These are phyloP conservation scores for Channa striata DNA, from an alignment of 2,797 vertebrate species.

Conservation along the genomic window DNA sequence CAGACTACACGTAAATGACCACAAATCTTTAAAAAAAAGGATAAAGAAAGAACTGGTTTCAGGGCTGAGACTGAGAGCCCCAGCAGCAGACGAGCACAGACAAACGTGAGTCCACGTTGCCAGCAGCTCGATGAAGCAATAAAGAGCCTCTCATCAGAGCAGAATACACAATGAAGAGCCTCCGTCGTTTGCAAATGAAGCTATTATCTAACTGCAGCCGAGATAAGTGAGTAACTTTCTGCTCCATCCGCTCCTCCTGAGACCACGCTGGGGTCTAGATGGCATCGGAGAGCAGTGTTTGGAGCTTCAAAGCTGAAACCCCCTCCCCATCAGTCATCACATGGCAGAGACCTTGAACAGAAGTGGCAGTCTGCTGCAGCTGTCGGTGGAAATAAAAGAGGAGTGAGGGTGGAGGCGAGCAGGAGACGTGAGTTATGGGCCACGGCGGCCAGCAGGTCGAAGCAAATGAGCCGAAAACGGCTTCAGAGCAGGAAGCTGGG, in stretches of 20 bases:
- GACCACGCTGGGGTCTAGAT: neutral
- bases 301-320: neutral
- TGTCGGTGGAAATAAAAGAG: neutral
- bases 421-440: neutral
- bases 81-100: neutral
- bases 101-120: neutral
- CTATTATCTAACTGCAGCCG: slow-evolving; percentile 1
- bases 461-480: slow-evolving; percentile 5
- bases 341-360: neutral
- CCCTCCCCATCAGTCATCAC: neutral
- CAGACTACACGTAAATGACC: too few relatives aligned
- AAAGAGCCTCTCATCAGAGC: slow-evolving; percentile 13
- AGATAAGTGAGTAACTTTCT: neutral
- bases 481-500: slow-evolving; percentile 5
- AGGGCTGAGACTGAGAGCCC: neutral
- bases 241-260: neutral
- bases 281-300: neutral
- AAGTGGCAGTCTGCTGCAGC: slow-evolving; percentile 7
- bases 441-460: slow-evolving; percentile 10
- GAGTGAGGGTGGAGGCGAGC: neutral
- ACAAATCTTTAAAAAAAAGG: too few relatives aligned
- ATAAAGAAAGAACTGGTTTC: too few relatives aligned
- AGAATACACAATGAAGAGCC: slow-evolving; percentile 7
- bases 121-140: slow-evolving; percentile 11
- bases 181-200: slow-evolving; percentile 20